These are phyloP conservation scores for Gadopsis bispinosus DNA, from an alignment of 2,797 vertebrate genomes.

Conservation along the genomic window DNA sequence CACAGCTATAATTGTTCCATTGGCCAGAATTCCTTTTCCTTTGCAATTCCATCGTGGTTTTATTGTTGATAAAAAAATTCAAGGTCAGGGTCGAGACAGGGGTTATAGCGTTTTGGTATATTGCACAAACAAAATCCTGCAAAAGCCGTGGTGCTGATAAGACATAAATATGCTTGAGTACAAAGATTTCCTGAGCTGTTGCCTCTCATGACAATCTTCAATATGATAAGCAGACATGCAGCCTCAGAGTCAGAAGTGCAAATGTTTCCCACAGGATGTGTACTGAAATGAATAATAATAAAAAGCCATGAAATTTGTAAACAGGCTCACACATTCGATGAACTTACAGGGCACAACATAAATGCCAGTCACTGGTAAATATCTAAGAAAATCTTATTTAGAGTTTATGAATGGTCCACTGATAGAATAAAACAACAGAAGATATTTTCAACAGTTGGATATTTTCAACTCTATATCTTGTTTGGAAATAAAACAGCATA, in stretches of 20 bases:
- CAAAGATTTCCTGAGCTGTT: slow-evolving; percentile 11
- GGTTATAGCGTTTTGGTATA: slow-evolving; percentile 14
- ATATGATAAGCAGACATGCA: neutral
- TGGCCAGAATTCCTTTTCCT: neutral
- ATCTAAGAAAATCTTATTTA: neutral
- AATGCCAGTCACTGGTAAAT: neutral
- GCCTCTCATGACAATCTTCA: slow-evolving; percentile 2
- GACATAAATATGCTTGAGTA: slow-evolving; percentile 4
- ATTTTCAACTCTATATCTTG: neutral
- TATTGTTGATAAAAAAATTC: slow-evolving; percentile 24
- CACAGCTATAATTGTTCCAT: neutral
- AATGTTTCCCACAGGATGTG: slow-evolving; percentile 11
- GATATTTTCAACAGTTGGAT: neutral
- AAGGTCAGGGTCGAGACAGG: slow-evolving; percentile 3
- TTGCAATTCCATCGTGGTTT: neutral
- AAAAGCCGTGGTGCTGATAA: slow-evolving; percentile 1
- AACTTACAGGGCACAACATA: neutral
- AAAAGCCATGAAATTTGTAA: slow-evolving; percentile 8
- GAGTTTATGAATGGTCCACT: neutral
- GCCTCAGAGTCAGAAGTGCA: slow-evolving; percentile 16
- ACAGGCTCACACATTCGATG: neutral
- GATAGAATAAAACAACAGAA: neutral
- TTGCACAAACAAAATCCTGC: slow-evolving; percentile 12
- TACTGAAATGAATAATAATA: slow-evolving; percentile 23
- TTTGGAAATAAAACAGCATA: neutral